These are phyloP conservation scores for Sebastes itinus DNA, from an alignment of 2,797 vertebrate genomes.

Conservation along the genomic window DNA sequence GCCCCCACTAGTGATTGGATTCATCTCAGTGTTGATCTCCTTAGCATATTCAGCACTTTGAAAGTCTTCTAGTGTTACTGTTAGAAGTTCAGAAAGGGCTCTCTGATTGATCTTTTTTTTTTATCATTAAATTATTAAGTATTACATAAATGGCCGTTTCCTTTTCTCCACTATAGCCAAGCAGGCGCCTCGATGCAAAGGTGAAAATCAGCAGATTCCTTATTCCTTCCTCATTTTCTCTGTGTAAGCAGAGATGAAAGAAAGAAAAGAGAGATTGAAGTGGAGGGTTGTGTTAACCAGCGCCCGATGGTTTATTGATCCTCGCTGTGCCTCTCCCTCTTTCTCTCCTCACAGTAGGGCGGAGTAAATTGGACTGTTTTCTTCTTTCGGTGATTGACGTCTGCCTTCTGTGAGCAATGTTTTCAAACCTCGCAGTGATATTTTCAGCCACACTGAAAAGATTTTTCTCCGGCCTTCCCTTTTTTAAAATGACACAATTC, in stretches of 20 bases:
- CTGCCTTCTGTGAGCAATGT: constrained; percentile 31
- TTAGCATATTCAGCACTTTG: background rate
- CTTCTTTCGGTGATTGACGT: constrained; percentile 54
- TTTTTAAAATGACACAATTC: constrained; percentile 29
- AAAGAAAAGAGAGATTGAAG: constrained; percentile 17
- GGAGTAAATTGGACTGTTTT: constrained; percentile 67
- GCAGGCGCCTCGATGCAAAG: background rate
- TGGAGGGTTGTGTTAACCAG: constrained; percentile 41
- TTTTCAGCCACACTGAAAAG: constrained; percentile 38
- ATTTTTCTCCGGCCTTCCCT: background rate
- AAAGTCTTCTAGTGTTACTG: background rate
- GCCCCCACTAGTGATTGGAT: constrained; percentile 13
- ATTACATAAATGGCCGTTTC: background rate
- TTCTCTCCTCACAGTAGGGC: constrained; percentile 13
- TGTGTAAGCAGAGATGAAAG: background rate
- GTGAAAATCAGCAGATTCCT: constrained; percentile 20
- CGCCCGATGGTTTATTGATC: constrained; percentile 62
- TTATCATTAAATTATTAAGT: constrained; percentile 3
- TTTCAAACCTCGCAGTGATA: constrained; percentile 44
- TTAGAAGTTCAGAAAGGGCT: background rate
- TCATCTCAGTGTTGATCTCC: constrained; percentile 5
- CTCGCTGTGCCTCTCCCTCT: background rate
- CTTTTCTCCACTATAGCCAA: background rate
- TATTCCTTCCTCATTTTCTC: constrained; percentile 11
- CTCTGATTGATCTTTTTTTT: background rate